Evolutionary conservation across 2,113 vertebrate species (phyloP).

Genomic region (human (Homo sapiens)): DNA sequence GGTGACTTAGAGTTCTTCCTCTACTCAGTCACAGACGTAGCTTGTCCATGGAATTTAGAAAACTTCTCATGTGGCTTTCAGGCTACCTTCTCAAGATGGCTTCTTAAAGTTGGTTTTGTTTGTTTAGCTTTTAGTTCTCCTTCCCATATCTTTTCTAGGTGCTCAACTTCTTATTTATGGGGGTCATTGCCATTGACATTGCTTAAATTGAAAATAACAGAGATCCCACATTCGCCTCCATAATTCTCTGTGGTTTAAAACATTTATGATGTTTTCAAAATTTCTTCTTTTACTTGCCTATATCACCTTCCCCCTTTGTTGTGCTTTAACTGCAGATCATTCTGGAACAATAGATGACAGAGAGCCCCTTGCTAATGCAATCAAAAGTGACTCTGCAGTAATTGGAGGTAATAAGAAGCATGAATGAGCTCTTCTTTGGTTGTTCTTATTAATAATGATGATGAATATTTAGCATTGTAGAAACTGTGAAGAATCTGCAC

Average conservation of each 20-base stretch:
- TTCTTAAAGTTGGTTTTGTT: constrained; percentile 23
- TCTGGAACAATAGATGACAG: constrained; percentile 89
- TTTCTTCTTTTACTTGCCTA: not conserved
- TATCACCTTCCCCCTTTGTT: not conserved
- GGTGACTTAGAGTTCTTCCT: constrained; percentile 83
- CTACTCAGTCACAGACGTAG: not conserved
- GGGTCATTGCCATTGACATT: not conserved
- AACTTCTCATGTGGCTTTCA: not conserved
- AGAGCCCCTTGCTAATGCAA: constrained; percentile 89
- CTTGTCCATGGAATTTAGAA: not conserved
- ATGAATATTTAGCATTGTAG: not conserved
- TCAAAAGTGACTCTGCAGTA: constrained; percentile 92
- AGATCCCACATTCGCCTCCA: not conserved
- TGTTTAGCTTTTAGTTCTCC: not conserved
- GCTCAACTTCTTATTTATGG: constrained; percentile 11
- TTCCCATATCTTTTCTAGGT: not conserved
- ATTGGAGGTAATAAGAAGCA: constrained; percentile 92
- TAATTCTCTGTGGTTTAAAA: not conserved
- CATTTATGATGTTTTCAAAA: not conserved
- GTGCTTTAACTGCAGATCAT: constrained; percentile 87
- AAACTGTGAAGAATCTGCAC: not conserved
- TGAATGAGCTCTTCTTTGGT: not conserved
- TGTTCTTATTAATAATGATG: not conserved
- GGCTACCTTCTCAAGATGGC: not conserved
- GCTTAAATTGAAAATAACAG: not conserved